These are phyloP conservation scores for Pogonomyrmex californicus DNA, from an alignment of 1,140 invertebrate genomes.

Conservation along the genomic window DNA sequence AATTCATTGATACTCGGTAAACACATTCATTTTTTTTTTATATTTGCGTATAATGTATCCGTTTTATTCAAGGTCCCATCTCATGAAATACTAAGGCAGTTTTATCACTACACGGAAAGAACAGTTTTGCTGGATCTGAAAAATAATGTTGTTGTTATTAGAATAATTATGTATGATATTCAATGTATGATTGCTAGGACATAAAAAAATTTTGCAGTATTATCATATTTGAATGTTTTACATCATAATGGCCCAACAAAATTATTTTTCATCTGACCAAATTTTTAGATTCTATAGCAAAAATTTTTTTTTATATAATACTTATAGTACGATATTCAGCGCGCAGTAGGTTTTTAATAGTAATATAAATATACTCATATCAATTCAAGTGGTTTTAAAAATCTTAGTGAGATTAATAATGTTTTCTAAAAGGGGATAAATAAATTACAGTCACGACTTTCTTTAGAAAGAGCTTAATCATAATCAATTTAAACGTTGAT, in stretches of 20 bases:
- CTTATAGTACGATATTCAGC: background rate
- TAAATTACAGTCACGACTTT: background rate
- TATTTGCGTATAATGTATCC: background rate
- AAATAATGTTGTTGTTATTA: no score
- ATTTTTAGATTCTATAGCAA: no score
- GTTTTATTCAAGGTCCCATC: background rate
- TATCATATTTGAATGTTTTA: no score
- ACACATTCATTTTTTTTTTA: constrained; percentile 13
- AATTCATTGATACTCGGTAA: constrained; percentile 40
- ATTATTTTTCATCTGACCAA: no score
- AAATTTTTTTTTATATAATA: background rate
- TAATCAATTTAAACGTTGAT: background rate
- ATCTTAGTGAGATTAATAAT: no score
- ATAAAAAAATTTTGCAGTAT: no score
- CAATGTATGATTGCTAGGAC: no score
- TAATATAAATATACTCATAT: background rate
- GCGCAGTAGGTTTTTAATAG: background rate
- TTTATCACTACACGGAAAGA: background rate
- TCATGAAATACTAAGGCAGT: background rate
- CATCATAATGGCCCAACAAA: no score
- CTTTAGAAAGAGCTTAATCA: background rate
- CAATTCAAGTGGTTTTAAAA: background rate
- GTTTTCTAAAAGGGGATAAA: background rate
- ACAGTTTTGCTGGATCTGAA: no score
- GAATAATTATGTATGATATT: no score